Evolutionary conservation across 1,140 invertebrate species (phyloP).

Genomic region (Ips nitidus): DNA sequence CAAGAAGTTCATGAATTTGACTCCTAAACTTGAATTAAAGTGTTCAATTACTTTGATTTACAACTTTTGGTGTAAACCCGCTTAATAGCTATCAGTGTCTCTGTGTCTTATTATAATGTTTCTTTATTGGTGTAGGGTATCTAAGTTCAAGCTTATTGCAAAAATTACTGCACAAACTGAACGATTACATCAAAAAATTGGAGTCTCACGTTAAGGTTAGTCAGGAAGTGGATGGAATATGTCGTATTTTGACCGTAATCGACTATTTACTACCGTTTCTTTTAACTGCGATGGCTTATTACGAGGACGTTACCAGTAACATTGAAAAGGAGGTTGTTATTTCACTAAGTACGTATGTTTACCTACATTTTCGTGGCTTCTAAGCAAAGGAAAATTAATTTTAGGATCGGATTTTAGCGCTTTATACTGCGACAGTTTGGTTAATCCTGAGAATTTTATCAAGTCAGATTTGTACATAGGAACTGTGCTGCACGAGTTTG

Average conservation of each 20-base stretch:
- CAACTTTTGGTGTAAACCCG: neutral
- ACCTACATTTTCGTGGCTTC: neutral
- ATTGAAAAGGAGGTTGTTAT: slow-evolving; percentile 51
- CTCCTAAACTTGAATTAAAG: neutral
- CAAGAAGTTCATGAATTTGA: too few species aligned
- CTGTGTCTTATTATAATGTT: slow-evolving; percentile 4
- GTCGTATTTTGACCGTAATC: slow-evolving; percentile 51
- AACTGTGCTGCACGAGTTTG: slow-evolving; percentile 58
- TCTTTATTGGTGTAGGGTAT: slow-evolving; percentile 25
- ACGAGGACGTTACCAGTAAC: slow-evolving; percentile 50
- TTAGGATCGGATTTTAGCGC: slow-evolving; percentile 54
- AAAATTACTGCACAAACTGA: slow-evolving; percentile 44
- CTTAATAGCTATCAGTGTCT: neutral
- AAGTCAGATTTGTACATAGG: slow-evolving; percentile 54
- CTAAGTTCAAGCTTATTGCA: slow-evolving; percentile 43
- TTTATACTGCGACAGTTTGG: slow-evolving; percentile 52
- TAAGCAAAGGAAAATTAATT: slow-evolving; percentile 20
- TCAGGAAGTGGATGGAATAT: slow-evolving; percentile 41
- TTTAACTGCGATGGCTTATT: slow-evolving; percentile 55
- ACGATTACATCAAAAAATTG: slow-evolving; percentile 41
- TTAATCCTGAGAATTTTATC: slow-evolving; percentile 59
- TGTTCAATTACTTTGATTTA: neutral
- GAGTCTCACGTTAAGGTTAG: slow-evolving; percentile 44
- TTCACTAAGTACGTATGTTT: slow-evolving; percentile 52
- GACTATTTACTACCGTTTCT: slow-evolving; percentile 57